phyloP scores from a whole-genome alignment of 2,888 invertebrate species.

The Lasioglossum zephyrum region DNA sequence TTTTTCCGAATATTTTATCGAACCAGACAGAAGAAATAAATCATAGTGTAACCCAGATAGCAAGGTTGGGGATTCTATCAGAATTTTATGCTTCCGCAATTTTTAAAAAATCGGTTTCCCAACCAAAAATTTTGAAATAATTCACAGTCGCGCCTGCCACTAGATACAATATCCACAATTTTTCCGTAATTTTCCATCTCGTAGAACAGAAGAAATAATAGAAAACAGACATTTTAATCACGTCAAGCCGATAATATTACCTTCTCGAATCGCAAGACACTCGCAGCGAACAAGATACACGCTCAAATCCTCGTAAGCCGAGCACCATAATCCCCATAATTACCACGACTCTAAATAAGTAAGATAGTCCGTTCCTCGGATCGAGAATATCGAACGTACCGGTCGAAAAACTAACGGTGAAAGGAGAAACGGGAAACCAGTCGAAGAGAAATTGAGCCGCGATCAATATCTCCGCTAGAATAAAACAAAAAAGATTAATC shows the following conservation, averaged over 20 bases:
- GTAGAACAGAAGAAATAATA: too few species aligned
- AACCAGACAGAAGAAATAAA: too few species aligned
- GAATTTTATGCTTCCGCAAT: too few species aligned
- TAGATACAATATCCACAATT: too few species aligned
- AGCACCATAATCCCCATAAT: conserved; percentile 53
- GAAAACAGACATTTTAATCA: conserved; percentile 38
- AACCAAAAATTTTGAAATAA: too few species aligned
- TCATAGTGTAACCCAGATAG: too few species aligned
- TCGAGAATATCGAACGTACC: conserved; percentile 14
- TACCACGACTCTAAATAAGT: conserved; percentile 14
- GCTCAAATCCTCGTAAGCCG: conserved; percentile 40
- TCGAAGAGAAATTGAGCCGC: conserved; percentile 37
- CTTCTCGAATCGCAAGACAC: conserved; percentile 10
- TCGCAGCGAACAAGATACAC: conserved; percentile 13
- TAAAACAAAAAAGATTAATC: conserved; percentile 12
- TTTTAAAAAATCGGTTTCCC: too few species aligned
- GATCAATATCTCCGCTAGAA: not conserved
- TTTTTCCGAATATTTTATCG: too few species aligned
- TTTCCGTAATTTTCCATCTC: too few species aligned
- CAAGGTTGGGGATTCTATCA: too few species aligned
- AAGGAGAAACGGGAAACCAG: conserved; percentile 41
- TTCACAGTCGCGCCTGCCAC: too few species aligned
- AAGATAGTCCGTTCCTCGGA: conserved; percentile 9
- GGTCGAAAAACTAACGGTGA: conserved; percentile 30
- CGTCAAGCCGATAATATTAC: conserved; percentile 49